Evolutionary conservation across 1,140 invertebrate genomes (phyloP).

Genomic region (Bemisia tabaci): DNA sequence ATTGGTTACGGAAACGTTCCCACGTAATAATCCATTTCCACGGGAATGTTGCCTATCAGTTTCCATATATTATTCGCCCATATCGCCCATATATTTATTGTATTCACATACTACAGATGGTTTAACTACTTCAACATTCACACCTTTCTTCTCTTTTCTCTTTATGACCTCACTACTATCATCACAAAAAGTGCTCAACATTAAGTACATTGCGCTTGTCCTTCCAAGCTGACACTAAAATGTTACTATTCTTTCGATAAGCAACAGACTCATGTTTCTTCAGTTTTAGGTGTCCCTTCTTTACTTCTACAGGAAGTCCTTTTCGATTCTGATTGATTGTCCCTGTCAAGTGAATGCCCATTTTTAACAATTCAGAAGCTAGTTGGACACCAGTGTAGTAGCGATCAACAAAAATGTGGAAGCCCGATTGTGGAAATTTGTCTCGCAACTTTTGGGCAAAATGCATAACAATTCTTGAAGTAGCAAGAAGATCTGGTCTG

Average conservation of each 20-base stretch:
- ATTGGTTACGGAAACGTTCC: no score
- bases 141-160: no score
- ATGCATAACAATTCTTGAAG: conserved; percentile 4
- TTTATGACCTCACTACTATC: conserved; percentile 1
- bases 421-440: neutral
- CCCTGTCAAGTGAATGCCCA: conserved; percentile 5
- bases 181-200: conserved; percentile 2
- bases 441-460: conserved; percentile 2
- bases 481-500: conserved; percentile 5
- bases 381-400: conserved; percentile 9
- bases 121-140: no score
- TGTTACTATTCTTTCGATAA: neutral
- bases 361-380: conserved; percentile 3
- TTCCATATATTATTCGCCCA: no score
- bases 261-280: neutral
- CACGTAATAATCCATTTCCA: no score
- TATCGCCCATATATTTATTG: no score
- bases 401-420: conserved; percentile 3
- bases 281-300: conserved; percentile 1
- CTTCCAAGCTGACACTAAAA: neutral
- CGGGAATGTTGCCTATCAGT: no score
- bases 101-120: no score
- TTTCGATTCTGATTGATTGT: neutral
- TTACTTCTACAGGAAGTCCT: conserved; percentile 3
- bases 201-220: conserved; percentile 2